Conservation (phyloP, 37 sponge, comb jelly and placozoan genomes). For the Hormiphora californensis region DNA sequence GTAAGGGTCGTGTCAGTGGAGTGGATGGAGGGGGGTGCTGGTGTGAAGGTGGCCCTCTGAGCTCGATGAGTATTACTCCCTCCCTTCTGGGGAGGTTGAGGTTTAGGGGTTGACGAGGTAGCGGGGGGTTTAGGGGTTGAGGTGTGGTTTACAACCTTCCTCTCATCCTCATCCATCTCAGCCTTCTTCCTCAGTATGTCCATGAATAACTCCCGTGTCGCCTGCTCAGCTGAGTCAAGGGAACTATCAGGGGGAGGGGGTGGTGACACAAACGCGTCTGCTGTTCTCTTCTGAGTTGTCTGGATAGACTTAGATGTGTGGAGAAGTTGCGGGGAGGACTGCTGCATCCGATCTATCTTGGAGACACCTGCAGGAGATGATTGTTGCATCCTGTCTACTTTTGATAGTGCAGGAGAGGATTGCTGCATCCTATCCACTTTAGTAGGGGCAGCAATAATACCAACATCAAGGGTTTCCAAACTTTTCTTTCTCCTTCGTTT, state of each 20-base stretch:
- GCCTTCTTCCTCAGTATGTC: conserved; percentile 49
- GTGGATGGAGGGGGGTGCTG: background rate
- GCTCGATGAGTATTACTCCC: too few relatives aligned
- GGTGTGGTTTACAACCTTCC: background rate
- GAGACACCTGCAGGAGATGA: conserved; percentile 21
- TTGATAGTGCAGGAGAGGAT: conserved; percentile 43
- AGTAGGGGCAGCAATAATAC: background rate
- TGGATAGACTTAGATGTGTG: too few relatives aligned
- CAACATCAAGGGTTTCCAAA: too few relatives aligned
- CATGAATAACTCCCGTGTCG: conserved; percentile 32
- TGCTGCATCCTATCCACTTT: conserved; percentile 21
- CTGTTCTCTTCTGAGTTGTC: background rate
- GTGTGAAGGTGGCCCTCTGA: conserved; percentile 12
- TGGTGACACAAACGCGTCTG: background rate
- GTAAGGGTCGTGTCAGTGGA: conserved; percentile 35
- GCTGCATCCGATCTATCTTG: background rate
- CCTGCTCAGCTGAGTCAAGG: conserved; percentile 44
- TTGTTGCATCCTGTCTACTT: conserved; percentile 47
- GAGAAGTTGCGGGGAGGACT: conserved; percentile 26
- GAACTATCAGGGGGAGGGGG: conserved; percentile 1
- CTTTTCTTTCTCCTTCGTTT: too few relatives aligned
- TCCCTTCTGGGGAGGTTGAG: background rate
- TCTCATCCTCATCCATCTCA: conserved; percentile 21
- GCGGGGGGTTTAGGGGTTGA: background rate
- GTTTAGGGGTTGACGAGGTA: conserved; percentile 17